These are phyloP conservation scores for Zaprionus ghesquierei DNA, from an alignment of 1,140 invertebrate species.

Conservation along the genomic window DNA sequence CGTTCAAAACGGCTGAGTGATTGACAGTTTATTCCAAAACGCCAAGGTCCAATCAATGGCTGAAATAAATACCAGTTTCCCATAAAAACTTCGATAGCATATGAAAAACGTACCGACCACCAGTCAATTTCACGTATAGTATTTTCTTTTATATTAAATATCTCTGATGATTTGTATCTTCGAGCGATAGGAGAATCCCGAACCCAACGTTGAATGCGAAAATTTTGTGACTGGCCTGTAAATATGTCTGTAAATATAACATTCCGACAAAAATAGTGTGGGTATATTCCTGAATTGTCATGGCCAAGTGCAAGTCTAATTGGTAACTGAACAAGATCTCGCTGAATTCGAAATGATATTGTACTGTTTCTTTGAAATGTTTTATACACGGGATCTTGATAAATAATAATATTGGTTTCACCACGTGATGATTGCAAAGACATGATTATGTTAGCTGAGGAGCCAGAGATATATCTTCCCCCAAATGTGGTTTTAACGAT, in stretches of 20 bases:
- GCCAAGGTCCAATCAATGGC: conserved; percentile 40
- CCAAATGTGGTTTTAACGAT: conserved; percentile 34
- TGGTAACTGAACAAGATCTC: conserved; percentile 19
- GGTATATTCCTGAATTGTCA: conserved; percentile 38
- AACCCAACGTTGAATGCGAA: conserved; percentile 22
- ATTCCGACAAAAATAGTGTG: conserved; percentile 36
- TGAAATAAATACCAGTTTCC: conserved; percentile 47
- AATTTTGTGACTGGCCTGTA: conserved; percentile 20
- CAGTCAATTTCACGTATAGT: not conserved
- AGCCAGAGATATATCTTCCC: conserved; percentile 27
- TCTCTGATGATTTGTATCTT: not conserved
- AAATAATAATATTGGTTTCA: conserved; percentile 9
- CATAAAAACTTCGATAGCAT: conserved; percentile 28
- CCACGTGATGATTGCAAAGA: conserved; percentile 9
- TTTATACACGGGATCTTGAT: conserved; percentile 13
- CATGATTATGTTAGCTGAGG: conserved; percentile 41
- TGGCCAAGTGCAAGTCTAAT: conserved; percentile 16
- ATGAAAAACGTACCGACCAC: conserved; percentile 22
- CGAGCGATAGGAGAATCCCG: not conserved
- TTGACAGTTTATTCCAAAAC: conserved; percentile 11
- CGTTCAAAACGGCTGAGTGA: conserved; percentile 28
- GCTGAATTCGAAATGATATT: conserved; percentile 20
- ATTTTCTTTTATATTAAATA: not conserved
- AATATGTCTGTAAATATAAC: conserved; percentile 21
- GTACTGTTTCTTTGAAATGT: conserved; percentile 35